A percentile compares a stretch with the other conserved stretches of the same genome.
Evolutionary conservation across 2,888 invertebrate genomes (phyloP).

Genomic region (Drosophila neutralis): DNA sequence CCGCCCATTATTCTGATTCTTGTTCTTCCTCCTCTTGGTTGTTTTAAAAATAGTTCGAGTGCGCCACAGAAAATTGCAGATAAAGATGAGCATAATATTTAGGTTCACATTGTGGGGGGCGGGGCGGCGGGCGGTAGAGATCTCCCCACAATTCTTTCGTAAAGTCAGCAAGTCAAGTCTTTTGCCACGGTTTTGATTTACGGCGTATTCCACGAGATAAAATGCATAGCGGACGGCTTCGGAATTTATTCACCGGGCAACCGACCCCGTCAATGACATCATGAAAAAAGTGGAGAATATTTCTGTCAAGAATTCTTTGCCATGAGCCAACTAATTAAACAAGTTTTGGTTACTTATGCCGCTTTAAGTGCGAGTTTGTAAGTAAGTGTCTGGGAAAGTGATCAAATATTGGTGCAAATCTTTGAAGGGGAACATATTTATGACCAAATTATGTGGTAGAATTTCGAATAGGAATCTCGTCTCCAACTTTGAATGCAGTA

Average conservation of each 20-base stretch:
- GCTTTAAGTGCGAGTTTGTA: conserved; percentile 5
- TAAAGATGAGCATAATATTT: conserved; percentile 27
- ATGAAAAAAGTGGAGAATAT: conserved; percentile 3
- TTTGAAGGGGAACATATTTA: background rate
- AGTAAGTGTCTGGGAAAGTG: conserved; percentile 8
- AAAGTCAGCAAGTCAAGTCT: conserved; percentile 27
- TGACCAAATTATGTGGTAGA: background rate
- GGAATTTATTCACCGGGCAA: conserved; percentile 33
- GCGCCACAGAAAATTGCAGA: conserved; percentile 44
- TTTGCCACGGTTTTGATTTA: conserved; percentile 45
- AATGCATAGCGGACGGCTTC: conserved; percentile 39
- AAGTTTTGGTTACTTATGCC: background rate
- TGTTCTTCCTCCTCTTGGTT: conserved; percentile 16
- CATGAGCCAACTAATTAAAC: conserved; percentile 39
- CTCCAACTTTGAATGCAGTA: background rate
- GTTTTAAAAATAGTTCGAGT: conserved; percentile 49
- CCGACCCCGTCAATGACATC: conserved; percentile 32
- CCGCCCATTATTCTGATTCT: conserved; percentile 15
- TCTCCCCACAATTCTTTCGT: conserved; percentile 1
- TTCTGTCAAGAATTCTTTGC: conserved; percentile 26
- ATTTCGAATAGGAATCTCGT: background rate
- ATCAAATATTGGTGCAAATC: background rate
- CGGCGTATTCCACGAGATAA: conserved; percentile 33
- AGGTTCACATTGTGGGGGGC: conserved; percentile 16
- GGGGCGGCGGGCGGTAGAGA: background rate